Evolutionary conservation across 2,888 invertebrate genomes (phyloP), one percentile per base, ranked within the genome.

Genomic region (Nowickia ferox): DNA sequence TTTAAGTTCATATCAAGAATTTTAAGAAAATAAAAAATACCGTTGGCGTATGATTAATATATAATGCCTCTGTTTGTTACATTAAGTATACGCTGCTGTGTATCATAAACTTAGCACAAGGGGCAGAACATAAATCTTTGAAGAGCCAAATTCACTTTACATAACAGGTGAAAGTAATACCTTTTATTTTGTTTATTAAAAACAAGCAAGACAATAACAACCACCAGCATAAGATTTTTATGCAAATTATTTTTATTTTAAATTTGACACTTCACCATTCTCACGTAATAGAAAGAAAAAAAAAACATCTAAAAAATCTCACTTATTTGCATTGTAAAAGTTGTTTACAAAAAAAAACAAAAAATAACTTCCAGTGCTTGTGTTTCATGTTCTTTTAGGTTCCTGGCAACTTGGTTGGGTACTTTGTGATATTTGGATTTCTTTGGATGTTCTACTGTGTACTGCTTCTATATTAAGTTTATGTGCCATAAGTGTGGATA

Each of bases 381-480:
- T 40, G 42, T 13, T 78, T 66, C 10, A 59, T 38, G 17, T 40
- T 40, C 42, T 93, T 92, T 44, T 93, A 95, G 96, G 96, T 88
- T 94, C 94, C 89, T 99, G 99, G 99, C 95, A 96, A 90, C 95
- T 98, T 57, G 98, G 98, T 55, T 95, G 97, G 94, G 95, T 97
- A 87, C 95, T 98, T 65, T 97, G 97, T 91, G 96, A 97, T 91
- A 96, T 97, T 87, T 98, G 98, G 98, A 96, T 98, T 87, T 98
- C 97, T 88, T 94, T 95, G 93, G 98, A 98, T 93, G 97, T 98
- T 75, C 95, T 98, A 85, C 95, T 98, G 72, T 98, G 98, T 93
- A 98, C 98, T 0, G 97, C 98, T 0, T 98, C 98, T 80, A 98
- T 98, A 90, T 94, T 98, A 48, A 98, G 98, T 89, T 94, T 98